Evolutionary conservation across 2,888 invertebrate genomes (phyloP).

Genomic region (Pandemis corylana): DNA sequence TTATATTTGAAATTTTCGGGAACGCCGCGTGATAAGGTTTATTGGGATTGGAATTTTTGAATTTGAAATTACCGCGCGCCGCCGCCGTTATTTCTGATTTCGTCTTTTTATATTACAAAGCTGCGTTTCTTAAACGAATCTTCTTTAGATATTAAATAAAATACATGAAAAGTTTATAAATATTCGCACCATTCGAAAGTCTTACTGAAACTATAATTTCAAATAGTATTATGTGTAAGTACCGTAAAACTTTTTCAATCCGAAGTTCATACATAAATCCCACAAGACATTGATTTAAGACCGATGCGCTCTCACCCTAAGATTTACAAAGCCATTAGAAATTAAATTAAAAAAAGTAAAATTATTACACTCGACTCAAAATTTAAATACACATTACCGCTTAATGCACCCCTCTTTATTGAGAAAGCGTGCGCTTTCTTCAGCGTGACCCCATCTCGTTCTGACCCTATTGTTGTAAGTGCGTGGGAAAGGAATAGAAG

Average conservation of each 20-base stretch:
- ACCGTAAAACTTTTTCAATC: background rate
- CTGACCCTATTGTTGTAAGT: constrained; percentile 43
- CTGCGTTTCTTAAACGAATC: background rate
- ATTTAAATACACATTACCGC: constrained; percentile 84
- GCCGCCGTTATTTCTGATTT: background rate
- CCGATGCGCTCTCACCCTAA: constrained; percentile 62
- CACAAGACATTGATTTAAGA: constrained; percentile 57
- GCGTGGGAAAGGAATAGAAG: constrained; percentile 58
- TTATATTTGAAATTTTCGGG: constrained; percentile 62
- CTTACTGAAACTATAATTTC: background rate
- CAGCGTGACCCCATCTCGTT: constrained; percentile 59
- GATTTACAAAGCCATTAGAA: constrained; percentile 75
- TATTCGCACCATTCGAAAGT: too few relatives aligned
- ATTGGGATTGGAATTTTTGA: constrained; percentile 45
- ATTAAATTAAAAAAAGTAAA: constrained; percentile 83
- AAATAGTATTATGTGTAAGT: too few relatives aligned
- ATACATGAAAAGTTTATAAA: background rate
- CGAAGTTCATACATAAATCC: constrained; percentile 26
- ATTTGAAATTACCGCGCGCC: constrained; percentile 4
- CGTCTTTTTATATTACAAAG: background rate
- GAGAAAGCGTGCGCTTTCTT: constrained; percentile 78
- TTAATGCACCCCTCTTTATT: constrained; percentile 79
- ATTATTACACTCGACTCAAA: constrained; percentile 83
- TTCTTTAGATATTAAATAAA: background rate
- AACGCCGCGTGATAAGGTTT: constrained; percentile 42